Base-by-base conservation (phyloP, 2,113 vertebrate species). In the Macrotis lagotis region DNA sequence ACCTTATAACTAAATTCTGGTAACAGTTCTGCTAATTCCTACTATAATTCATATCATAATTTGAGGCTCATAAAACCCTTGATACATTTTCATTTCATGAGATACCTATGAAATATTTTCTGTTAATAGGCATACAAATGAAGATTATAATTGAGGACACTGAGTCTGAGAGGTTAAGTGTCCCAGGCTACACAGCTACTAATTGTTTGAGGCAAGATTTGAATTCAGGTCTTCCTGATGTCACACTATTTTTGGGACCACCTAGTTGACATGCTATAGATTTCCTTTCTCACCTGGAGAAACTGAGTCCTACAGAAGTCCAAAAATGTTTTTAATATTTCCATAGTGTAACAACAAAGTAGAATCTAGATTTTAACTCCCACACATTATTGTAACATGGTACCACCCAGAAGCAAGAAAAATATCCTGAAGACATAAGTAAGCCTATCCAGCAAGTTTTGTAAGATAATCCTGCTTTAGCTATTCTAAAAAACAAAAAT, bases 301-400 rank as follows among this genome's bases (percentile, higher is more conserved):
- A 26, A 91, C 37, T 95, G 92, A 74, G 90, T 44, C 11, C 90
- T 16, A 90, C 50, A 89, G 1, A 52, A 51, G 2, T 4, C 1
- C 12, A 0, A 92, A 28, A 50, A 16, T 2, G 89, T 88, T 89
- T 50, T 2, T 89, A 91, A 51, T 91, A 49, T 28, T 0, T 92
- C 37, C 94, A 7, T 8, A 92, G 25, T 55, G 47, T 5, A 92
- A 96, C 96, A 90, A 48, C 25, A 95, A 92, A 91, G 83, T 88
- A 91, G 93, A 92, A 94, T 28, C 4, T 51, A 51, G 2, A 0
- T 93, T 1, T 92, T 90, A 92, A 31, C 3, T 95, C 50, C 19
- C 11, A 88, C 4, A 66, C 47, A 59, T 94, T 2, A 59, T 93
- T 92, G 50, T 1, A 52, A 25, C 74, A 16, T 88, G 48, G 12